Evolutionary conservation across 2,113 vertebrate genomes (phyloP), one percentile per base, ranked within the genome.

Genomic region (Catharus fuscescens): DNA sequence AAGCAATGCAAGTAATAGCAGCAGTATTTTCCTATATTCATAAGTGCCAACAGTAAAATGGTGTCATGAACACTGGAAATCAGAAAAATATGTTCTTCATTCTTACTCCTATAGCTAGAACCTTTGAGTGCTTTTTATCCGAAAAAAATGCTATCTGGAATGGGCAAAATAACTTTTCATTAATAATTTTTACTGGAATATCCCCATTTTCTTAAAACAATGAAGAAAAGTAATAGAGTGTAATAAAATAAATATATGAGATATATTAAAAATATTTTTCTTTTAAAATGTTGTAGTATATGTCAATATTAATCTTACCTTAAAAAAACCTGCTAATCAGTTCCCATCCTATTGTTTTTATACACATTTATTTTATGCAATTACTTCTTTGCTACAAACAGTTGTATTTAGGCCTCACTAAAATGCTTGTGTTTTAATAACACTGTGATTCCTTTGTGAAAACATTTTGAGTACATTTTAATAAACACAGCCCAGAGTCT

Each of bases 221-320:
- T 69, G 32, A 96, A 90, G 78, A 76, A 72, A 86, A 95, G 12
- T 50, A 40, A 42, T 40, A 76, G 86, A 80, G 23, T 4, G 7
- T 60, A 76, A 80, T 65, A 92, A 93, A 97, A 94, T 40, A 91
- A 69, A 82, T 88, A 81, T 60, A 73, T 73, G 12, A 53, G 18
- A 64, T 88, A 57, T 78, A 67, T 78, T 86, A 91, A 93, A 96
- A 95, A 96, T 62, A 45, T 76, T 48, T 93, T 92, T 85, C 18
- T 80, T 70, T 96, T 59, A 90, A 96, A 94, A 84, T 80, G 52
- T 94, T 52, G 26, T 52, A 28, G 26, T 52, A 8, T 28, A 52
- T 96, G 48, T 95, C 79, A 95, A 93, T 92, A 87, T 84, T 71
- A 88, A 48, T 88, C 94, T 95, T 84, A 91, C 84, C 48, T 89